A percentile compares a stretch with the other conserved stretches of the same genome.
These are phyloP conservation scores for Dolichallabes microphthalmus DNA, from an alignment of 2,113 vertebrate species.

Conservation along the genomic window DNA sequence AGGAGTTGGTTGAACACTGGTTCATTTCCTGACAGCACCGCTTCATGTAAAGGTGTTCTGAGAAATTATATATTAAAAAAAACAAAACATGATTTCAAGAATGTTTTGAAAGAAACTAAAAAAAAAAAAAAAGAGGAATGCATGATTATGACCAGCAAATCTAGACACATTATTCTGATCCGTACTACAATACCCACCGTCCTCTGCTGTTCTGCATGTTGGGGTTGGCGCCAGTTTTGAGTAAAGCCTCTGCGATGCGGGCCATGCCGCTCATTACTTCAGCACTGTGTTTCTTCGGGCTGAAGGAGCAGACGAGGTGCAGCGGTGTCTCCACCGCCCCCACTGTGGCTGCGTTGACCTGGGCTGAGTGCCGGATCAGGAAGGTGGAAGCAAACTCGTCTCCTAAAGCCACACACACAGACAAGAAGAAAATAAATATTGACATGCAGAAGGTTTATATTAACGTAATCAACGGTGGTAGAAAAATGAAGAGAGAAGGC, in stretches of 20 bases:
- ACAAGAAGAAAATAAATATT: conserved; percentile 3
- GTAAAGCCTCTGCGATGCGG: conserved; percentile 85
- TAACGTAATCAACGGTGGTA: background rate
- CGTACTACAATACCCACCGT: conserved; percentile 69
- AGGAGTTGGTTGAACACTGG: conserved; percentile 92
- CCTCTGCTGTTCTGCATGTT: conserved; percentile 96
- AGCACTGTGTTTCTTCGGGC: conserved; percentile 82
- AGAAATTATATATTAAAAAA: background rate
- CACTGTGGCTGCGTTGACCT: conserved; percentile 89
- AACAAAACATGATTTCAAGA: background rate
- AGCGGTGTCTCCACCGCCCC: conserved; percentile 91
- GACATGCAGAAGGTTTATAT: background rate
- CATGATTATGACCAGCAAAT: background rate
- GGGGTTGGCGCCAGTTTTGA: conserved; percentile 90
- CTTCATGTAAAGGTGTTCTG: conserved; percentile 92
- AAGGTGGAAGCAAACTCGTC: conserved; percentile 94
- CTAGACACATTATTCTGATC: background rate
- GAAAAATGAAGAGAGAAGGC: background rate
- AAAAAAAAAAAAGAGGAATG: background rate
- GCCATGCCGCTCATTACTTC: conserved; percentile 91
- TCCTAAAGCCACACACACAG: conserved; percentile 65
- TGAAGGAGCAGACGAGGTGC: conserved; percentile 91
- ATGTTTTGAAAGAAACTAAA: background rate
- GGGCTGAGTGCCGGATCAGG: conserved; percentile 89
- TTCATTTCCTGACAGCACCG: conserved; percentile 88